Base-by-base conservation (phyloP, 2,113 vertebrate genomes). In the Apodemus speciosus region DNA sequence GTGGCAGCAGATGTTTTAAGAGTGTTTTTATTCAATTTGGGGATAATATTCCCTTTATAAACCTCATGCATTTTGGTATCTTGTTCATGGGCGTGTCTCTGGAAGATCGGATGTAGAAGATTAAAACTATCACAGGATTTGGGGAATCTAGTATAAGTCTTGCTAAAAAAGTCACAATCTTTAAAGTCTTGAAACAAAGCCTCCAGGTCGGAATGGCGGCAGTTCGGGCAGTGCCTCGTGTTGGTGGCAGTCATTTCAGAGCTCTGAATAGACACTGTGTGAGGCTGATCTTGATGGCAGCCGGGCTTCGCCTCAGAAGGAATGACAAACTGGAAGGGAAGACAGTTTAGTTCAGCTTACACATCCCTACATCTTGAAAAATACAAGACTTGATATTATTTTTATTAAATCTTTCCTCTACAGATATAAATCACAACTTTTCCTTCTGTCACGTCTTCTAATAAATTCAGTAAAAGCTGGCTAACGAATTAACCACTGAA, bases 161-260 rank as follows among this genome's bases (percentile, higher is more conserved):
- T 98, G 89, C 98, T 98, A 96, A 99, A 99, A 98, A 99, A 99
- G 79, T 98, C 97, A n/a, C 98, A 98, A 84, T 99, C 98, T 96
- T 99, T 99, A 94, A 99, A 99, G 80, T 99, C 98, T 97, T 99
- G 99, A 96, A 99, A 98, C 93, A 99, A 98, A 90, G 99, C 98
- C 98, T 99, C 99, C 1, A 99, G 98, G 96, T 99, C 98, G 58
- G 99, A 99, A 94, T 99, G 99, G 6, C 99, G 98, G 97, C 99
- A 99, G 96, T 99, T 98, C 23, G 99, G 96, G 0, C 99, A 98
- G 92, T 99, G 99, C 40, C 99, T 98, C 6, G 99, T 99, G 97
- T 99, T 99, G 0, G 99, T 99, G 94, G 99, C 99, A 88, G 99
- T 99, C 99, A 99, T 99, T 98, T 99, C 99, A 43, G 99, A 99